Conservation (phyloP, 2,888 invertebrate genomes). For the Drosophila neotestacea region DNA sequence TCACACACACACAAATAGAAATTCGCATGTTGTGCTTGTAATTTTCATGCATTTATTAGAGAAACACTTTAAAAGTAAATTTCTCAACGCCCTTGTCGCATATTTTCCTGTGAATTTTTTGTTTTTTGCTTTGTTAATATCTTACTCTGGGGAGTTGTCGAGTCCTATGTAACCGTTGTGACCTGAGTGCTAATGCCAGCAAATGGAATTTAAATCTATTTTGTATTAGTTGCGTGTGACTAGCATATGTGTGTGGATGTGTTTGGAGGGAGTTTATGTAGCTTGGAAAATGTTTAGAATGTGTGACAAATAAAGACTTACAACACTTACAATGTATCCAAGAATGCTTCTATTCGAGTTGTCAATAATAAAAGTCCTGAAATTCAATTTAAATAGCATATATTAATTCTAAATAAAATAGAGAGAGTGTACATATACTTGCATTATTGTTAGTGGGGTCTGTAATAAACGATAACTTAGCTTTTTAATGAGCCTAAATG, state of each 20-base stretch:
- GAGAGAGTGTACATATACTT: no score
- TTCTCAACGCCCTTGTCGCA: slow-evolving; percentile 65
- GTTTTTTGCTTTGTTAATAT: slow-evolving; percentile 22
- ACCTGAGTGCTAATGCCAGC: slow-evolving; percentile 75
- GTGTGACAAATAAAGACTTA: slow-evolving; percentile 28
- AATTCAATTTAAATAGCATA: no score
- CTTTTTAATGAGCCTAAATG: no score
- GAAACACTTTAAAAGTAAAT: slow-evolving; percentile 79
- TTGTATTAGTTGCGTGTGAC: slow-evolving; percentile 66
- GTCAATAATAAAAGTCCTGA: not conserved
- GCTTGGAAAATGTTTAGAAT: slow-evolving; percentile 37
- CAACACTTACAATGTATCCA: not conserved
- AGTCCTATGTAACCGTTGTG: slow-evolving; percentile 59
- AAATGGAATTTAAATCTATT: slow-evolving; percentile 81
- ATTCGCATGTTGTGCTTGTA: slow-evolving; percentile 17
- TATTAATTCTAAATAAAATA: no score
- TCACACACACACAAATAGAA: slow-evolving; percentile 58
- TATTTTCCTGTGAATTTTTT: slow-evolving; percentile 13
- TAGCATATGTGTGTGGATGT: slow-evolving; percentile 54
- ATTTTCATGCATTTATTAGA: slow-evolving; percentile 71
- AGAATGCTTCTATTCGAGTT: not conserved
- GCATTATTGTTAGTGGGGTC: no score
- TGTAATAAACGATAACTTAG: no score
- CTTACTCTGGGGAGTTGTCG: slow-evolving; percentile 60
- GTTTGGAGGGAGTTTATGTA: slow-evolving; percentile 13